phyloP scores from a whole-genome alignment of 2,113 vertebrate species.

The Limnothrissa miodon region DNA sequence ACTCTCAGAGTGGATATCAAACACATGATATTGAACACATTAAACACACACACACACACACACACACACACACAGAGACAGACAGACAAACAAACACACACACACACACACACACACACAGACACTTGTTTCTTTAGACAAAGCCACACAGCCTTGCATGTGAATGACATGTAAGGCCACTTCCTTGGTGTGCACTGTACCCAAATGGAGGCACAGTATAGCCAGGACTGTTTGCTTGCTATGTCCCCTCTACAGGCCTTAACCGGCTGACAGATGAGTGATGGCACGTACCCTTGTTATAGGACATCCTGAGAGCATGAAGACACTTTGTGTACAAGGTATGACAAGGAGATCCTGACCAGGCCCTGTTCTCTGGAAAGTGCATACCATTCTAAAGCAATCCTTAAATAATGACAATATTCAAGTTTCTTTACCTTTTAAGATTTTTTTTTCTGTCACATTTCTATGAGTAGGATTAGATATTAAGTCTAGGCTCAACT shows the following conservation, averaged over 20 bases:
- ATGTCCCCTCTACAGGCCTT: not conserved
- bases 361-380: not conserved
- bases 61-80: not conserved
- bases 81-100: not conserved
- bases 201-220: not conserved
- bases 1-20: no score
- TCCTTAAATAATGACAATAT: not conserved
- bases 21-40: no score
- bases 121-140: not conserved
- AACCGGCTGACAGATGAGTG: not conserved
- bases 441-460: not conserved
- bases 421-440: not conserved
- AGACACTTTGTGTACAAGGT: slow-evolving; percentile 10
- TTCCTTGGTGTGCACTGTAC: not conserved
- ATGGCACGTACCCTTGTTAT: not conserved
- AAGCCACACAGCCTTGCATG: not conserved
- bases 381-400: not conserved
- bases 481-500: not conserved
- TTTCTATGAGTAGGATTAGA: not conserved
- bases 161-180: not conserved
- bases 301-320: not conserved
- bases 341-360: not conserved
- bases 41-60: not conserved
- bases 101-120: not conserved
- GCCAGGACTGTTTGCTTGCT: not conserved